These are phyloP conservation scores for Zaprionus inermis DNA, from an alignment of 1,140 invertebrate genomes.

Conservation along the genomic window DNA sequence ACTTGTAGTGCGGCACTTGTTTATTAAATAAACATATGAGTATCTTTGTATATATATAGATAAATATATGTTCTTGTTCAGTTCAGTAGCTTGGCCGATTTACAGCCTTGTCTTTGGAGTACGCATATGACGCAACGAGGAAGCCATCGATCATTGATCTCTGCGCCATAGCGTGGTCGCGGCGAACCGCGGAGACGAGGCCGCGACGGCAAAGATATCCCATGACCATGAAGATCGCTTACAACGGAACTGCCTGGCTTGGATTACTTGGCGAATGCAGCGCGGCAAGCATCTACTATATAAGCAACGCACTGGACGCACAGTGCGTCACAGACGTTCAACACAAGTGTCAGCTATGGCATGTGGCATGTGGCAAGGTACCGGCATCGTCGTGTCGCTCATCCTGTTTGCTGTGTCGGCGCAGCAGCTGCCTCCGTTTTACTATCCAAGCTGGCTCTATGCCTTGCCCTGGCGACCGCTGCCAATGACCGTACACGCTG, in stretches of 20 bases:
- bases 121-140: too few species aligned
- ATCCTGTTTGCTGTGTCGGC: not conserved
- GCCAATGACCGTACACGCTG: not conserved
- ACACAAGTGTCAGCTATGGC: not conserved
- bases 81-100: too few species aligned
- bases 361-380: constrained; percentile 6
- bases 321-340: not conserved
- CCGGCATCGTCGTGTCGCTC: not conserved
- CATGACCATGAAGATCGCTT: constrained; percentile 27
- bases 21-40: too few species aligned
- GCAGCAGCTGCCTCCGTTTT: constrained; percentile 4
- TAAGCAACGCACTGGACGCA: constrained; percentile 5
- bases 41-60: too few species aligned
- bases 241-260: constrained; percentile 36
- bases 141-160: too few species aligned
- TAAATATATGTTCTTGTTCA: too few species aligned
- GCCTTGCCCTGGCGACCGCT: constrained; percentile 37
- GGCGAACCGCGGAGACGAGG: too few species aligned
- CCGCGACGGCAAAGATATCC: not conserved
- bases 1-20: too few species aligned
- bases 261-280: constrained; percentile 11
- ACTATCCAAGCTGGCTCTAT: constrained; percentile 31
- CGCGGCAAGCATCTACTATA: constrained; percentile 10
- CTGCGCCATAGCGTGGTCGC: too few species aligned
- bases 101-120: too few species aligned